phyloP scores from a whole-genome alignment of 1,140 invertebrate genomes.

The Lepidurus apus region DNA sequence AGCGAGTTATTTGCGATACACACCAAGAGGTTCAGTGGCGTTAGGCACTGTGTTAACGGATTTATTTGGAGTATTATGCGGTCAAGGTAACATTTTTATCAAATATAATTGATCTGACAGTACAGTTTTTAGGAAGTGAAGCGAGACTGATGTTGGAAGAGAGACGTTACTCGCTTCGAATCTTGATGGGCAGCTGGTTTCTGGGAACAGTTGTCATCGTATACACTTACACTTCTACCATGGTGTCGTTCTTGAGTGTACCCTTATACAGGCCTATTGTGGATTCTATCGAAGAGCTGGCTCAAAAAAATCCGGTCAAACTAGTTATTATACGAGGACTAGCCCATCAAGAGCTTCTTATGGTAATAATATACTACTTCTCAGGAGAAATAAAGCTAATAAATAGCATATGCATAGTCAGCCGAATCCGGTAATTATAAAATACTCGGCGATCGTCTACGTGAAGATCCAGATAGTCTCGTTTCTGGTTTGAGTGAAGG shows the following conservation, averaged over 20 bases:
- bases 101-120: neutral
- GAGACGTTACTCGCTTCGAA: neutral
- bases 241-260: slow-evolving; percentile 24
- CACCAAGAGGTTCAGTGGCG: neutral
- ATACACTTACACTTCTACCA: slow-evolving; percentile 11
- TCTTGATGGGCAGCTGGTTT: slow-evolving; percentile 21
- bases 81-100: neutral
- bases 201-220: slow-evolving; percentile 16
- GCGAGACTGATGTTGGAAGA: neutral
- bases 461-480: neutral
- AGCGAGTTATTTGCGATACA: neutral
- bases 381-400: neutral
- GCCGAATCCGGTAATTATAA: neutral
- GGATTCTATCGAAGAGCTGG: slow-evolving; percentile 17
- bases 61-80: neutral
- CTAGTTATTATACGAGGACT: slow-evolving; percentile 4
- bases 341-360: neutral
- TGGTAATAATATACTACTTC: neutral
- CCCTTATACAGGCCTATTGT: slow-evolving; percentile 24
- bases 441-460: neutral
- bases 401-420: neutral
- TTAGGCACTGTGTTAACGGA: neutral
- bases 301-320: neutral
- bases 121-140: neutral
- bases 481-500: neutral